These are phyloP conservation scores for Dasypogon diadema DNA, from an alignment of 2,888 invertebrate species.

Conservation along the genomic window DNA sequence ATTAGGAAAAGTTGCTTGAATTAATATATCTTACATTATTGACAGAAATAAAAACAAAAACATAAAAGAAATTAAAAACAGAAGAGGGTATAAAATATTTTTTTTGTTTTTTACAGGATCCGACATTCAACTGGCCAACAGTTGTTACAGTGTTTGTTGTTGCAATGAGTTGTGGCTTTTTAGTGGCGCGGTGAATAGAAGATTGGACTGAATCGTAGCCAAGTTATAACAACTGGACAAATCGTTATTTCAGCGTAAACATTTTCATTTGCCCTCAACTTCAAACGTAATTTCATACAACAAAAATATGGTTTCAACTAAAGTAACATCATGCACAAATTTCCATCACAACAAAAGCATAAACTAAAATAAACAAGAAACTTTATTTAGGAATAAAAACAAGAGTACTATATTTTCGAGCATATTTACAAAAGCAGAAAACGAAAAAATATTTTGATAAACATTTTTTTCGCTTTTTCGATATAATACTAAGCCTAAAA, in stretches of 20 bases:
- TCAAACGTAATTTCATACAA: slow-evolving; percentile 10
- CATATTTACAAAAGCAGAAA: slow-evolving; percentile 34
- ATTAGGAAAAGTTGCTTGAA: background rate
- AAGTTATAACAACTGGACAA: background rate
- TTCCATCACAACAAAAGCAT: slow-evolving; percentile 45
- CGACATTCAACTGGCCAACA: slow-evolving; percentile 68
- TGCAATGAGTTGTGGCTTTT: slow-evolving; percentile 68
- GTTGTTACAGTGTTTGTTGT: slow-evolving; percentile 68
- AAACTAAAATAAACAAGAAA: slow-evolving; percentile 43
- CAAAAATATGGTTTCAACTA: slow-evolving; percentile 40
- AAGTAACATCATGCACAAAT: slow-evolving; percentile 47
- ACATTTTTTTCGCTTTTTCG: slow-evolving; percentile 35
- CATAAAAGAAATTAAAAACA: background rate
- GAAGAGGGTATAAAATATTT: slow-evolving; percentile 19
- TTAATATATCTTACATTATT: background rate
- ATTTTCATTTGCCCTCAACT: slow-evolving; percentile 1
- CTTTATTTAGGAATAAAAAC: slow-evolving; percentile 28
- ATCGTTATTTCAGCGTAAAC: background rate
- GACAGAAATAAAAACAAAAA: background rate
- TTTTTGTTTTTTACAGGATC: slow-evolving; percentile 62
- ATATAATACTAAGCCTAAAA: background rate
- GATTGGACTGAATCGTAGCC: background rate
- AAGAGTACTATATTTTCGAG: slow-evolving; percentile 43
- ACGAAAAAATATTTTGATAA: slow-evolving; percentile 46
- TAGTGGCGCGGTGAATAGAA: slow-evolving; percentile 67